Evolutionary conservation across 1,140 invertebrate species (phyloP), one percentile per base, ranked within the genome.

Genomic region (Chelonus insularis): DNA sequence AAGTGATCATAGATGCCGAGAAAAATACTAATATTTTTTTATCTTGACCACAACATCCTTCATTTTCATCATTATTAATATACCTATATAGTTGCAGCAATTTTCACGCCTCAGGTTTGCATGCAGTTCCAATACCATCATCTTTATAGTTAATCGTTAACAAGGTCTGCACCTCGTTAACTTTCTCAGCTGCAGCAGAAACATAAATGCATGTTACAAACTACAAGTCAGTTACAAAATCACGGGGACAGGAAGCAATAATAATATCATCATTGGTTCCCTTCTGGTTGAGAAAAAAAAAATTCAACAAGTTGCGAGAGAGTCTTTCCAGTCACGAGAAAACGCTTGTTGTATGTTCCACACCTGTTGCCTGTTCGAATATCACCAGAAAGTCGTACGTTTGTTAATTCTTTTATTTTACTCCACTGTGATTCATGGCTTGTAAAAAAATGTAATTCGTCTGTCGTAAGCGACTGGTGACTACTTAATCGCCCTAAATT

Each of bases 1-100:
- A 29, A 51, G 48, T 58, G 67, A 72, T 70, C 66, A 64, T 67
- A 64, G 57, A 67, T 63, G 63, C 63, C 64, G 60, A 65, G 50
- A 25, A 25, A 50, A 55, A 52, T 60, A 47, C 50, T 56, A 8
- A 20, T 37, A 45, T 62, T 60, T 52, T 45, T 62, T 56, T 39
- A 29, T 59, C 54, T 8, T 39, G 48, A 43, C 37, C 50, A 55
- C 39, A 36, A 56, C 36, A 16, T 36, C 29, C 51, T 43, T 9
- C 1, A 4, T 43, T 43, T 16, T 16, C 16, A 14, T 5, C 16
- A 14, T 43, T 18, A 39, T 39, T 39, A 39, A 11, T 11, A 8
- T 34, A 4, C 7, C n/a, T 34, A 8, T 1, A 34, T 34, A 34
- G n/a, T 34, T 34, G n/a, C 32, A 8, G 1, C n/a, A n/a, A n/a